Percentiles rank a stretch among this genome's conserved stretches.
These are phyloP conservation scores for Cataglyphis albicans DNA, from an alignment of 2,888 invertebrate species.

Conservation along the genomic window DNA sequence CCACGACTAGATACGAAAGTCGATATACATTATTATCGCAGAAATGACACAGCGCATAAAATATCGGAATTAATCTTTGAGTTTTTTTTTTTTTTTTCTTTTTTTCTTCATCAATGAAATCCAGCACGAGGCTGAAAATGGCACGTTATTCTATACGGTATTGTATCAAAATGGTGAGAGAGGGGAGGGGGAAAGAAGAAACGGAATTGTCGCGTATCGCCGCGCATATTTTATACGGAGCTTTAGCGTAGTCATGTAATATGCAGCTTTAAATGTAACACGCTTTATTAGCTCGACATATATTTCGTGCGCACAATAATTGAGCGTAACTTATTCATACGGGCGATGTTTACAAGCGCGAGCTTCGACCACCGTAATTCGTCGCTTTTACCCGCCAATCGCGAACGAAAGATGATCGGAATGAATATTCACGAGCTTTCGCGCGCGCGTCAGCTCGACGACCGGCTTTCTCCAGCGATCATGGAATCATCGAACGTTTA, in stretches of 20 bases:
- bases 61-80: not conserved
- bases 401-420: constrained; percentile 43
- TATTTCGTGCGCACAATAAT: constrained; percentile 42
- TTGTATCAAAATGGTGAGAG: not conserved
- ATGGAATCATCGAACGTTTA: constrained; percentile 20
- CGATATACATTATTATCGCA: constrained; percentile 6
- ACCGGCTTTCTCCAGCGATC: constrained; percentile 18
- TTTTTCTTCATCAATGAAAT: not conserved
- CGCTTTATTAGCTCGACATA: constrained; percentile 50
- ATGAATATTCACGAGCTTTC: constrained; percentile 43
- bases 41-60: not conserved
- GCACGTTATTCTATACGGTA: not conserved
- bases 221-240: constrained; percentile 24
- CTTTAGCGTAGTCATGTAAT: constrained; percentile 34
- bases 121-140: not conserved
- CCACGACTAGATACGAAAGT: not conserved
- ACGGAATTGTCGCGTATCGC: not conserved
- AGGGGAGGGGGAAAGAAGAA: not conserved
- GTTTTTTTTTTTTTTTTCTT: no score
- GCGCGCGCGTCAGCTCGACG: constrained; percentile 9
- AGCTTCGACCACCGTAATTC: constrained; percentile 8
- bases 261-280: constrained; percentile 38
- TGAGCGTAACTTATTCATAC: constrained; percentile 52
- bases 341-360: constrained; percentile 22
- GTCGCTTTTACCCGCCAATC: constrained; percentile 20